These are phyloP conservation scores for Karalla daura DNA, from an alignment of 2,797 vertebrate genomes.

Conservation along the genomic window DNA sequence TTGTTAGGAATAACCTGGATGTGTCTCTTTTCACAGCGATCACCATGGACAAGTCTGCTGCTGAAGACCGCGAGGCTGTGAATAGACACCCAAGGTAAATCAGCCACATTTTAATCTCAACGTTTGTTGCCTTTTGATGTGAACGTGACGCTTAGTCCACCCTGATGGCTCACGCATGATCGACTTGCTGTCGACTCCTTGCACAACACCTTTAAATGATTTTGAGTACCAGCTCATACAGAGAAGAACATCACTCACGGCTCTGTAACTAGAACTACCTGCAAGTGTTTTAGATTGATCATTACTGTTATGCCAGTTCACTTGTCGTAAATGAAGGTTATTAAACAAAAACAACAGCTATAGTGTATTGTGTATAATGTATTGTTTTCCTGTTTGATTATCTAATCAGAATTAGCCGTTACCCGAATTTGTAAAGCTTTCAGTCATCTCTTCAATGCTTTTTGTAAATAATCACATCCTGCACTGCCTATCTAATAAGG, in stretches of 20 bases:
- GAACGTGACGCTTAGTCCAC: constrained; percentile 12
- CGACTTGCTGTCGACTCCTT: no score
- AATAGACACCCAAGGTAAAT: constrained; percentile 25
- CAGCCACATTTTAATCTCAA: constrained; percentile 6
- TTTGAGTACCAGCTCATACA: constrained; percentile 37
- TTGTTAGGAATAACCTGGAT: not conserved
- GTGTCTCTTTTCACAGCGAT: constrained; percentile 39
- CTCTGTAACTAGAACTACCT: constrained; percentile 4
- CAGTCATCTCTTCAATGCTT: no score
- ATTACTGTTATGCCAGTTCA: no score
- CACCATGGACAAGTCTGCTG: not conserved
- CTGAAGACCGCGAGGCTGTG: not conserved
- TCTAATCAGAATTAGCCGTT: no score
- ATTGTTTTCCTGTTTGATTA: no score
- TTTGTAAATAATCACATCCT: no score
- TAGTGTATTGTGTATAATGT: no score
- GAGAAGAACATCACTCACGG: constrained; percentile 18
- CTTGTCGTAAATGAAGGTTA: no score
- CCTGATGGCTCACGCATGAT: constrained; percentile 8
- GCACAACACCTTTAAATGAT: constrained; percentile 10
- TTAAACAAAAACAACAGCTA: no score
- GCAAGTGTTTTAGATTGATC: no score
- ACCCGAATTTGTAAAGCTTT: no score
- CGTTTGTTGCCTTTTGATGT: constrained; percentile 10
- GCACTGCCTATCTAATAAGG: no score